Evolutionary conservation across 2,797 vertebrate genomes (phyloP).

Genomic region (Clarias laeviceps): DNA sequence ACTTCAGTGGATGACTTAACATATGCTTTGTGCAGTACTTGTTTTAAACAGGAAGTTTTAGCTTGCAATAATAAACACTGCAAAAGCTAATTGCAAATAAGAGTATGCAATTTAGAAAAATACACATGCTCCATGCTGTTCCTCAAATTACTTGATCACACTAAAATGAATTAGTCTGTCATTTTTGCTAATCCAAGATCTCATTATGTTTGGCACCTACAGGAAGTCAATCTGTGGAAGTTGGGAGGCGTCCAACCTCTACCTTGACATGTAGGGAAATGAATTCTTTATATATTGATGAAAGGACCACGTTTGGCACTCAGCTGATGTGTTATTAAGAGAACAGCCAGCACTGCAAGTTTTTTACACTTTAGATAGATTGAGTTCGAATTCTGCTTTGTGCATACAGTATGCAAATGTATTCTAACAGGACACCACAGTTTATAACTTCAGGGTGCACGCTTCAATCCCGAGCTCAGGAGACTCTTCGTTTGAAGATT

Average conservation of each 20-base stretch:
- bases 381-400: neutral
- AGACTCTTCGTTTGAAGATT: neutral
- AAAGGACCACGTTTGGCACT: slow-evolving; percentile 35
- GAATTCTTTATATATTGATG: slow-evolving; percentile 36
- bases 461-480: neutral
- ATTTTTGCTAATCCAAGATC: slow-evolving; percentile 35
- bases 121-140: slow-evolving; percentile 20
- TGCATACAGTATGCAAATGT: neutral
- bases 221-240: slow-evolving; percentile 31
- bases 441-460: neutral
- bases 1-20: neutral
- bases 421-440: neutral
- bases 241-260: slow-evolving; percentile 32
- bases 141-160: slow-evolving; percentile 24
- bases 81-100: neutral
- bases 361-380: slow-evolving; percentile 37
- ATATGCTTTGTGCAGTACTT: neutral
- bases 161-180: slow-evolving; percentile 41
- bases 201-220: slow-evolving; percentile 48
- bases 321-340: slow-evolving; percentile 20
- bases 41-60: neutral
- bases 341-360: neutral
- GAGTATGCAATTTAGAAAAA: neutral
- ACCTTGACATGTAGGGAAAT: slow-evolving; percentile 38
- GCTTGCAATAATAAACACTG: neutral